A percentile compares a stretch with the other conserved stretches of the same genome.
Evolutionary conservation across 2,113 vertebrate genomes (phyloP).

Genomic region (Melospiza melodia): DNA sequence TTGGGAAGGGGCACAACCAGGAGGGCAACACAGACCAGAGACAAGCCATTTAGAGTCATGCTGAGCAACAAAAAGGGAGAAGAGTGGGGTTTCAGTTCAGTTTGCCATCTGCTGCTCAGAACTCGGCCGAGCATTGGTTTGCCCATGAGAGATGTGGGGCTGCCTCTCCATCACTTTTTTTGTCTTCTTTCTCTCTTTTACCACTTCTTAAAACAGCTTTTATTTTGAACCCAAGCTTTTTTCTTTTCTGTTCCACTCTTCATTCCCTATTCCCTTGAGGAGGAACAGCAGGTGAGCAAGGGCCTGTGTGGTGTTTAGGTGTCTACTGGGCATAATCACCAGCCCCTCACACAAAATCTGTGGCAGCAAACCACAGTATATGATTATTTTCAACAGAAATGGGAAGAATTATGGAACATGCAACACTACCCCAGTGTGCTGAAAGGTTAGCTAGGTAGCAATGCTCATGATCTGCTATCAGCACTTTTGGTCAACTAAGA

Average conservation of each 20-base stretch:
- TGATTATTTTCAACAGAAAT: neutral
- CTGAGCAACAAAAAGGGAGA: neutral
- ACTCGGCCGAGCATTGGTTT: neutral
- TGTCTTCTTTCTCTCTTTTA: neutral
- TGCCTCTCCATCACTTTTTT: neutral
- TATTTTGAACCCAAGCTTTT: neutral
- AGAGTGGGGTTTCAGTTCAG: neutral
- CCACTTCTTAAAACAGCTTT: neutral
- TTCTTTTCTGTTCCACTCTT: neutral
- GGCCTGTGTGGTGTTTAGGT: neutral
- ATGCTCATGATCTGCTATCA: neutral
- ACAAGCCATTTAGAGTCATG: neutral
- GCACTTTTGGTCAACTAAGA: neutral
- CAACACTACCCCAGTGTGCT: fast-evolving
- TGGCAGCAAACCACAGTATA: neutral
- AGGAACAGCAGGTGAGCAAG: fast-evolving
- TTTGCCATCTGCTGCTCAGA: neutral
- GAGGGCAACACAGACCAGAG: neutral
- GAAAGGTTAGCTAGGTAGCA: neutral
- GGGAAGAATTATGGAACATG: neutral
- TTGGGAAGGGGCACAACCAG: neutral
- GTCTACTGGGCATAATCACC: neutral
- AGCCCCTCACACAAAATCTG: neutral
- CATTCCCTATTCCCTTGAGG: neutral
- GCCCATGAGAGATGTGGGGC: fast-evolving